A percentile compares a stretch with the other conserved stretches of the same genome.
phyloP scores from a whole-genome alignment of 1,140 invertebrate genomes.

The Ptiloglossa arizonensis region DNA sequence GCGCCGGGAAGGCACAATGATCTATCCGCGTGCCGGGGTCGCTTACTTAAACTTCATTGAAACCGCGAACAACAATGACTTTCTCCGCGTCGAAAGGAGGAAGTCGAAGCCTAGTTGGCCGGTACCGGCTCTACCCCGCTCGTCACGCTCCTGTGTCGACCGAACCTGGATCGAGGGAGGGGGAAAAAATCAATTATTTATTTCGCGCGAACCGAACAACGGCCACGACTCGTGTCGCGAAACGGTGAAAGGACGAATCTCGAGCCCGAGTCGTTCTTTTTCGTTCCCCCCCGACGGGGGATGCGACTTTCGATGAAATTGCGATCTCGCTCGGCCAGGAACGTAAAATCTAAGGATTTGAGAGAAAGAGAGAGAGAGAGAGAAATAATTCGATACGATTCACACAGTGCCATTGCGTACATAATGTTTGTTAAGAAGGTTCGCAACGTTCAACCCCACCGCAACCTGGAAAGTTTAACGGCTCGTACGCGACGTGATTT shows the following conservation, averaged over 20 bases:
- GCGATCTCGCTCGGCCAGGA: not conserved
- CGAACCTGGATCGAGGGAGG: too few species aligned
- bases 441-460: not conserved
- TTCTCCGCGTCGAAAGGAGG: constrained; percentile 68
- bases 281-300: too few species aligned
- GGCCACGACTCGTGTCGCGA: not conserved
- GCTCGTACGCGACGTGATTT: constrained; percentile 7
- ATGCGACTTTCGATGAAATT: constrained; percentile 36
- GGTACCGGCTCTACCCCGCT: constrained; percentile 55
- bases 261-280: too few species aligned
- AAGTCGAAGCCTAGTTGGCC: constrained; percentile 47
- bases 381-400: not conserved
- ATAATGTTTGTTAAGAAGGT: constrained; percentile 15
- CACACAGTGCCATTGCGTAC: not conserved
- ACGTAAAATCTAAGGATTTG: too few species aligned
- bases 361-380: too few species aligned
- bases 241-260: constrained; percentile 51
- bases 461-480: constrained; percentile 17
- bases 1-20: constrained; percentile 49
- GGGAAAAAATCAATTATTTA: constrained; percentile 62
- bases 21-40: constrained; percentile 36
- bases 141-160: constrained; percentile 53
- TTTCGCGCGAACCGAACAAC: constrained; percentile 53
- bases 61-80: constrained; percentile 68
- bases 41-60: constrained; percentile 63